Percentiles rank a stretch among this genome's conserved stretches.
Conservation (phyloP, 2,888 invertebrate species). For the Tenthredo notha region DNA sequence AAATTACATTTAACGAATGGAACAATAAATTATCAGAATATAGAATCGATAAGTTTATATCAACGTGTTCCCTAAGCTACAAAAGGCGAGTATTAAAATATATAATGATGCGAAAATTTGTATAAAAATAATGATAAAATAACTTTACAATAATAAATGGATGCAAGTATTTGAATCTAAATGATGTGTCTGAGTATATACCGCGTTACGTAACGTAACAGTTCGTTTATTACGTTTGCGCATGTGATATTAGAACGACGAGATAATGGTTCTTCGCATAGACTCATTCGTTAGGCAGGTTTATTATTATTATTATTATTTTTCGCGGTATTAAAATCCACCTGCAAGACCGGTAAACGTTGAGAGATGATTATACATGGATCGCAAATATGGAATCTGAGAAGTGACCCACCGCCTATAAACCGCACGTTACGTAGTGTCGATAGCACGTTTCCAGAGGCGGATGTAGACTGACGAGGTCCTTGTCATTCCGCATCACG, state of each 20-base stretch:
- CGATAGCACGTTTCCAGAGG: slow-evolving; percentile 67
- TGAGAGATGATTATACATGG: neutral
- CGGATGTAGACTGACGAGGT: slow-evolving; percentile 62
- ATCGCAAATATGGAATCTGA: neutral
- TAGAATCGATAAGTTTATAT: neutral
- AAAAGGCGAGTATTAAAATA: neutral
- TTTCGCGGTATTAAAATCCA: neutral
- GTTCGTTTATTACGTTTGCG: neutral
- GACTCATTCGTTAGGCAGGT: neutral
- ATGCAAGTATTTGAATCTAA: neutral
- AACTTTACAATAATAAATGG: neutral
- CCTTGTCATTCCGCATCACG: slow-evolving; percentile 63
- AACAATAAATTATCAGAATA: neutral
- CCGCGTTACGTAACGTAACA: neutral
- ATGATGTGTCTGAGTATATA: neutral
- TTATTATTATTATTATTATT: neutral
- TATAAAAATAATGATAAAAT: neutral
- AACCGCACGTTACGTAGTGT: slow-evolving; percentile 63
- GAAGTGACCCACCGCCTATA: neutral
- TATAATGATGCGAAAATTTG: neutral
- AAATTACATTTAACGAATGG: neutral
- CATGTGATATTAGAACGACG: neutral
- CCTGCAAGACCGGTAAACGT: neutral
- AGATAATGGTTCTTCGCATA: too few species aligned
- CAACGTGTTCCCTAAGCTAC: neutral